Base-by-base conservation (phyloP, 2,113 vertebrate genomes). In the Rousettus leschenaultii region DNA sequence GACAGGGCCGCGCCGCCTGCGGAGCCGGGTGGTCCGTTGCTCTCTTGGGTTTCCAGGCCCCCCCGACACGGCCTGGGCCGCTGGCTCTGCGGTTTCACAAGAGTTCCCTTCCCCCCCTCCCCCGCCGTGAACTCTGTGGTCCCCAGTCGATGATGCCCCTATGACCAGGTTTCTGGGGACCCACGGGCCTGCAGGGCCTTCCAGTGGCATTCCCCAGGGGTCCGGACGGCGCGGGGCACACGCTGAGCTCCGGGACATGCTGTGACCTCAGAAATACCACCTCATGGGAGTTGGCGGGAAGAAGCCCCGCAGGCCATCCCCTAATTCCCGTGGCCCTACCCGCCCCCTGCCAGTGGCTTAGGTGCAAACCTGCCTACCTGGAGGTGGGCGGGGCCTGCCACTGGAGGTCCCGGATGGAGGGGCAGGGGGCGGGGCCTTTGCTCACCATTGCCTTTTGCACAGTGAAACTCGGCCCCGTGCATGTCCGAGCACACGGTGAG, bases 151-250 rank as follows among this genome's bases (percentile, higher is more conserved):
- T 55, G 21, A 26, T 55, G 21, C 10, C 43, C 2, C 18, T 6
- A 12, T 38, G n/a, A 14, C 21, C 48, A 1, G 13, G 38, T 30
- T 55, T 63, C 2, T 1, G 21, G 43, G 35, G n/a, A 70, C 30
- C 15, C 11, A n/a, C 1, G 6, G 63, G 22, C 15, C 6, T 51
- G 21, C 51, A 4, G 13, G 0, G 1, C 18, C 30, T 13, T 35
- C 18, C 28, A 26, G 21, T 26, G 28, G 21, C n/a, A 26, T 70
- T 43, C 38, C 40, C 2, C 19, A 65, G 51, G 28, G 38, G 7
- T 30, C 38, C 30, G n/a, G 51, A 30, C 15, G 51, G n/a, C 28
- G 21, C 26, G 6, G 14, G 28, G 28, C 10, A 45, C 19, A 22
- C 26, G 26, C 2, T 57, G 68, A 30, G 38, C 16, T 7, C 66